These are phyloP conservation scores for Drosophila flavopinicola DNA, from an alignment of 2,888 invertebrate species.

Conservation along the genomic window DNA sequence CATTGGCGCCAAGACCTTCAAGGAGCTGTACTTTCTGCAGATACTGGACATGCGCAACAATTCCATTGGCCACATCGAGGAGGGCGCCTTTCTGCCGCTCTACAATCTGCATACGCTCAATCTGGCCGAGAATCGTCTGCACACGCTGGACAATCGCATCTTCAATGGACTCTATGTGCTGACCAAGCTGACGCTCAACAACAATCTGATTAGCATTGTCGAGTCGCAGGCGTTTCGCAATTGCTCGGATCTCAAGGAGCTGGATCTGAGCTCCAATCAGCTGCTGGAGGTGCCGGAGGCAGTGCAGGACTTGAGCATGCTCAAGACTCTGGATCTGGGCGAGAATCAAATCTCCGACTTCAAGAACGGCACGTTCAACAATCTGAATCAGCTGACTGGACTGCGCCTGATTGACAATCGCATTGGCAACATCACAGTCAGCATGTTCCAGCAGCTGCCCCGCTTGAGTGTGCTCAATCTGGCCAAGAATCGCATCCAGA, in stretches of 20 bases:
- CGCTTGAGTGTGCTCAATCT: conserved; percentile 94
- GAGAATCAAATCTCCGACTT: conserved; percentile 95
- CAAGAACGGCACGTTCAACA: conserved; percentile 92
- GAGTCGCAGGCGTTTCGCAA: conserved; percentile 93
- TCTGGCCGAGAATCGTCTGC: conserved; percentile 93
- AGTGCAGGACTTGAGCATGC: conserved; percentile 90
- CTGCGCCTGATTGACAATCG: conserved; percentile 95
- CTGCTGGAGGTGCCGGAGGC: conserved; percentile 92
- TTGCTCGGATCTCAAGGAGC: conserved; percentile 93
- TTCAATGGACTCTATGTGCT: conserved; percentile 94
- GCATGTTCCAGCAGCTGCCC: conserved; percentile 94
- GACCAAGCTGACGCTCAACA: conserved; percentile 93
- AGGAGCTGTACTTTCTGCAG: conserved; percentile 93
- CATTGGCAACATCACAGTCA: conserved; percentile 92
- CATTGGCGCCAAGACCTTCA: conserved; percentile 93
- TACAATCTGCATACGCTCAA: conserved; percentile 95
- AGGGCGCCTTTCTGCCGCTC: conserved; percentile 93
- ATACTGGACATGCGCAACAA: conserved; percentile 94
- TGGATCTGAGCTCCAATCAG: conserved; percentile 95
- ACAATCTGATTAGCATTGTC: conserved; percentile 92
- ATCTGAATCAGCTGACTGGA: conserved; percentile 93
- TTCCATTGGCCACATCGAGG: conserved; percentile 94
- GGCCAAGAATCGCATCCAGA: conserved; percentile 94
- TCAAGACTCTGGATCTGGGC: conserved; percentile 95
- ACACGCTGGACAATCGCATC: conserved; percentile 91